Percentiles rank a stretch among this genome's conserved stretches.
phyloP scores from a whole-genome alignment of 2,113 vertebrate genomes.

The Lanius ludovicianus region DNA sequence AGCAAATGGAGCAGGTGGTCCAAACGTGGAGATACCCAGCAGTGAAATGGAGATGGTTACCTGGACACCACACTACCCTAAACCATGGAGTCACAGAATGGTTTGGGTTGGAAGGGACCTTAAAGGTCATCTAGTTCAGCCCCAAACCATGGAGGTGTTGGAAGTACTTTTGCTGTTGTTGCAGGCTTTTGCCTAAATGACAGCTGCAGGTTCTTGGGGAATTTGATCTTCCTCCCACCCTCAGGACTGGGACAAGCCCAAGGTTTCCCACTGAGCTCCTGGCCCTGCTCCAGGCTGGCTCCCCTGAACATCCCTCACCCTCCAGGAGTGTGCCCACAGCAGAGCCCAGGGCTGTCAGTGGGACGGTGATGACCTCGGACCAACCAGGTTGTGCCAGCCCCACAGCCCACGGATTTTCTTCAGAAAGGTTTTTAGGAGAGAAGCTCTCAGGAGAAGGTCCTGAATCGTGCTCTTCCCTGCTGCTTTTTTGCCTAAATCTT shows the following conservation, averaged over 20 bases:
- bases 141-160: fast-evolving
- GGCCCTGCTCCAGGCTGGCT: not conserved
- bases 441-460: not conserved
- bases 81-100: not conserved
- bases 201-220: not conserved
- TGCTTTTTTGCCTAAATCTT: conserved; percentile 5
- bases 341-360: not conserved
- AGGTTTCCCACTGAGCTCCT: not conserved
- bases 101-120: not conserved
- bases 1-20: not conserved
- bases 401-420: not conserved
- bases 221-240: not conserved
- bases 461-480: not conserved
- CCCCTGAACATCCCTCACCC: fast-evolving
- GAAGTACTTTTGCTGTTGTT: not conserved
- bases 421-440: not conserved
- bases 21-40: fast-evolving
- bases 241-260: fast-evolving
- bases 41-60: not conserved
- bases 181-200: not conserved
- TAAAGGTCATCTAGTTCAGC: not conserved
- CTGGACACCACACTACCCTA: not conserved
- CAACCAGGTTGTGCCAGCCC: not conserved
- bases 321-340: not conserved
- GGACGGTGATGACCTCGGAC: fast-evolving